Percentiles rank a stretch among this genome's conserved stretches.
phyloP scores from a whole-genome alignment of 2,888 invertebrate genomes.

The Clostera curtula region DNA sequence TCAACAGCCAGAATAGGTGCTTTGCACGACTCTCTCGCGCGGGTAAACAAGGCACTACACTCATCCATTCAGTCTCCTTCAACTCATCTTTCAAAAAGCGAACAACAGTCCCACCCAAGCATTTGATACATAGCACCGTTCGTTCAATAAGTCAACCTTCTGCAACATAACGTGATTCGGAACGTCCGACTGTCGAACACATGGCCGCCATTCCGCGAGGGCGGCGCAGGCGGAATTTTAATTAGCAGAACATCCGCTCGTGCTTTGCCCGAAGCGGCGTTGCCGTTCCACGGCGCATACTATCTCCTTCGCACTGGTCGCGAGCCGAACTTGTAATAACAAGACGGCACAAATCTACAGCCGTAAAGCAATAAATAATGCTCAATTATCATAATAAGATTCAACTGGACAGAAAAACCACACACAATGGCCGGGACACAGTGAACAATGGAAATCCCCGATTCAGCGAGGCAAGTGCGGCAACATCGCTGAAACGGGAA shows the following conservation, averaged over 20 bases:
- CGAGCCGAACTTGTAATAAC: conserved; percentile 32
- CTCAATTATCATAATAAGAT: conserved; percentile 39
- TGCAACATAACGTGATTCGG: conserved; percentile 68
- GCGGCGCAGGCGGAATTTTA: conserved; percentile 75
- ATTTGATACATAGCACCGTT: conserved; percentile 42
- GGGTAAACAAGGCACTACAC: conserved; percentile 44
- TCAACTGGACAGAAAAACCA: conserved; percentile 27
- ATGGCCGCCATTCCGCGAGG: conserved; percentile 75
- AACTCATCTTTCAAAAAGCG: conserved; percentile 45
- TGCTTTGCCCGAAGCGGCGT: conserved; percentile 61
- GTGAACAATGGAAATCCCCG: conserved; percentile 55
- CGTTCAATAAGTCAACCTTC: conserved; percentile 66
- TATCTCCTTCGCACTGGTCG: conserved; percentile 46
- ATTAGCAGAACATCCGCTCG: conserved; percentile 76
- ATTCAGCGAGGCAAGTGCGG: conserved; percentile 44
- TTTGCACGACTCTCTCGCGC: conserved; percentile 46
- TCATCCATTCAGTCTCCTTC: conserved; percentile 51
- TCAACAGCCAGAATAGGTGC: conserved; percentile 44
- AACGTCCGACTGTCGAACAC: conserved; percentile 69
- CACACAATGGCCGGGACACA: conserved; percentile 32
- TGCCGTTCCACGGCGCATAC: conserved; percentile 54
- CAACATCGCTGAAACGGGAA: conserved; percentile 65
- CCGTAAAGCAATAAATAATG: conserved; percentile 28
- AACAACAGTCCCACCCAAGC: conserved; percentile 37
- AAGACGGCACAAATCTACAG: conserved; percentile 26